Conservation (phyloP, 2,888 invertebrate species). For the Meteorus colon region DNA sequence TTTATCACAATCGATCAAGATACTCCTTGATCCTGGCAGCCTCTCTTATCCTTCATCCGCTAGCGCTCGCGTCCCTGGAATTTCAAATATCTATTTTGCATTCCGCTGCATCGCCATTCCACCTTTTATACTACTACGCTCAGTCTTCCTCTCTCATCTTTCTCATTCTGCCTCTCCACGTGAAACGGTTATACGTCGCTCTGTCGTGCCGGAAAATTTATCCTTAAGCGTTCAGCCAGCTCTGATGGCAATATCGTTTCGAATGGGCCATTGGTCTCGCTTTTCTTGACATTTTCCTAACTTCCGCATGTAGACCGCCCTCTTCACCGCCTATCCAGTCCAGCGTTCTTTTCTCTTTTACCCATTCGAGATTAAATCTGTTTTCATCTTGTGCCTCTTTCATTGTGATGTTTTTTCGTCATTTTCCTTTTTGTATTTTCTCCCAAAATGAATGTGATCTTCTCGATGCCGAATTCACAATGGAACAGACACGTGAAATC, state of each 20-base stretch:
- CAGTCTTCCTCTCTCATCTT: not conserved
- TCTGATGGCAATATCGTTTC: slow-evolving; percentile 58
- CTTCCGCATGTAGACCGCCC: slow-evolving; percentile 26
- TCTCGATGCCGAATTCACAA: not conserved
- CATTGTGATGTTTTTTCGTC: not conserved
- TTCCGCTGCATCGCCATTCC: slow-evolving; percentile 46
- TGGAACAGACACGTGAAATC: not conserved
- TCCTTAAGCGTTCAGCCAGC: slow-evolving; percentile 59
- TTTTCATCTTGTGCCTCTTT: slow-evolving; percentile 18
- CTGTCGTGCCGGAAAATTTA: slow-evolving; percentile 62
- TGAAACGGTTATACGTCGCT: slow-evolving; percentile 57
- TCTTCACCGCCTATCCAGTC: not conserved
- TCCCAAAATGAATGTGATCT: slow-evolving; percentile 24
- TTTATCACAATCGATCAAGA: slow-evolving; percentile 35
- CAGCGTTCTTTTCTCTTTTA: slow-evolving; percentile 24
- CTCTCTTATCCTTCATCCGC: slow-evolving; percentile 36
- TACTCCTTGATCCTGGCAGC: slow-evolving; percentile 21
- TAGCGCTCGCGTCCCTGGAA: slow-evolving; percentile 56
- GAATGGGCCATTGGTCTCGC: slow-evolving; percentile 55
- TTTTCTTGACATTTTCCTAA: slow-evolving; percentile 48
- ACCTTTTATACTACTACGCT: not conserved
- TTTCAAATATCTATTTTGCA: slow-evolving; percentile 67
- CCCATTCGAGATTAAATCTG: slow-evolving; percentile 41
- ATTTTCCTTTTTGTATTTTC: slow-evolving; percentile 7
- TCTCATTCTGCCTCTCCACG: slow-evolving; percentile 37